phyloP scores from a whole-genome alignment of 2,113 vertebrate genomes.

The Indicator indicator region DNA sequence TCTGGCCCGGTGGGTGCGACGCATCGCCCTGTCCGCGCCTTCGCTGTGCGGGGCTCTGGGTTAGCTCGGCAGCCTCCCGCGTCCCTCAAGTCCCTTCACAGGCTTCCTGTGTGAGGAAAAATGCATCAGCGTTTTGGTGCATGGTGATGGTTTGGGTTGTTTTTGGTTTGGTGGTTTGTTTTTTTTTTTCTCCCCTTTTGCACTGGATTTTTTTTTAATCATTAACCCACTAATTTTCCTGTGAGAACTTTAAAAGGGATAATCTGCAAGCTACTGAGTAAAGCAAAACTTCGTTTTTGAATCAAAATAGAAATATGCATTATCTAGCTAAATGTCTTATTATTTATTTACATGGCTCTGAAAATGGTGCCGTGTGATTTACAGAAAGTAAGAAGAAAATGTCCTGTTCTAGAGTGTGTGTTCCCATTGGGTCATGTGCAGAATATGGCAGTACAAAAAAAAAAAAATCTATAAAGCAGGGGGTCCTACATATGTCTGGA shows the following conservation, averaged over 20 bases:
- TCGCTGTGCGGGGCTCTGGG: neutral
- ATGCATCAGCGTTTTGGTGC: fast-evolving
- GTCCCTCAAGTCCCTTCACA: neutral
- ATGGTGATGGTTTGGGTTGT: neutral
- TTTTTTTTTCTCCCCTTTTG: neutral
- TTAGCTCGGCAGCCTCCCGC: neutral
- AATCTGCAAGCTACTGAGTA: neutral
- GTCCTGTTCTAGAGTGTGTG: neutral
- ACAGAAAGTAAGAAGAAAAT: neutral
- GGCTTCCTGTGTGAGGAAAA: neutral
- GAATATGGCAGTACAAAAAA: neutral
- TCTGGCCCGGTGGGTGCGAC: neutral
- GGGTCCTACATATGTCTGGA: neutral
- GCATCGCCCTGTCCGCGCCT: neutral
- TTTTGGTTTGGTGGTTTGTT: neutral
- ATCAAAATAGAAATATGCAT: neutral
- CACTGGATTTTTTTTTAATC: neutral
- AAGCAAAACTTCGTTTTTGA: neutral
- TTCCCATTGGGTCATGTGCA: neutral
- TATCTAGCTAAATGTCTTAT: neutral
- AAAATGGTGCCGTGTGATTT: conserved; percentile 7
- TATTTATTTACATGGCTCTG: conserved; percentile 12
- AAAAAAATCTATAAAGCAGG: fast-evolving
- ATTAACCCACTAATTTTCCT: neutral
- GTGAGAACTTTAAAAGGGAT: neutral